These are phyloP conservation scores for Tragulus kanchil DNA, from an alignment of 2,113 vertebrate genomes.

Conservation along the genomic window DNA sequence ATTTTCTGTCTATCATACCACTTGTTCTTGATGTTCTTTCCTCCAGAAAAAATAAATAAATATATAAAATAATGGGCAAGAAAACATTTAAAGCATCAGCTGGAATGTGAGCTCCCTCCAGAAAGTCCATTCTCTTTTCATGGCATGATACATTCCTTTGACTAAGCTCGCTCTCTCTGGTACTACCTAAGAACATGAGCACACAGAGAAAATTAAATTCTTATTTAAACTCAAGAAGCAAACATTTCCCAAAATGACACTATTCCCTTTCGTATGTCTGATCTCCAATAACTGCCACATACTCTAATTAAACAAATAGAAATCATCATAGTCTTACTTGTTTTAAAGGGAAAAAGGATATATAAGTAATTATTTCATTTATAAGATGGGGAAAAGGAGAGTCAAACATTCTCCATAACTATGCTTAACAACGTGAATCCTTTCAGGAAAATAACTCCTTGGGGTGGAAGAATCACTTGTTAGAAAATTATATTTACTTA, in stretches of 20 bases:
- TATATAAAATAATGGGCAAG: background rate
- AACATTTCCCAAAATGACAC: conserved; percentile 82
- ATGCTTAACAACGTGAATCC: background rate
- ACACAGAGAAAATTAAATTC: conserved; percentile 81
- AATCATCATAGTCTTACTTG: background rate
- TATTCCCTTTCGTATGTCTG: too few species aligned
- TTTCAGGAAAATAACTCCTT: background rate
- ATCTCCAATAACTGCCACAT: background rate
- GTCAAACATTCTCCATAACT: background rate
- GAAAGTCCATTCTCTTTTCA: conserved; percentile 58
- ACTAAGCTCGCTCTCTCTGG: conserved; percentile 69
- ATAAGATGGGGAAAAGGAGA: background rate
- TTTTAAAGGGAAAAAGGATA: background rate
- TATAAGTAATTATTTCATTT: background rate
- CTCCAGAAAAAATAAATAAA: background rate
- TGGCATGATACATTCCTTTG: conserved; percentile 75
- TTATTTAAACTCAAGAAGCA: conserved; percentile 81
- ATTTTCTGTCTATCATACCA: conserved; percentile 17
- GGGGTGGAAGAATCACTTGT: background rate
- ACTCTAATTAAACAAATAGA: conserved; percentile 15
- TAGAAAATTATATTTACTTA: background rate
- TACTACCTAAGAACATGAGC: conserved; percentile 79
- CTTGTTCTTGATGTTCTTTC: conserved; percentile 28
- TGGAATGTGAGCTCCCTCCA: conserved; percentile 11
- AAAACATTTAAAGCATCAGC: conserved; percentile 34